phyloP scores from a whole-genome alignment of 2,113 vertebrate genomes.

The Indicator maculatus region DNA sequence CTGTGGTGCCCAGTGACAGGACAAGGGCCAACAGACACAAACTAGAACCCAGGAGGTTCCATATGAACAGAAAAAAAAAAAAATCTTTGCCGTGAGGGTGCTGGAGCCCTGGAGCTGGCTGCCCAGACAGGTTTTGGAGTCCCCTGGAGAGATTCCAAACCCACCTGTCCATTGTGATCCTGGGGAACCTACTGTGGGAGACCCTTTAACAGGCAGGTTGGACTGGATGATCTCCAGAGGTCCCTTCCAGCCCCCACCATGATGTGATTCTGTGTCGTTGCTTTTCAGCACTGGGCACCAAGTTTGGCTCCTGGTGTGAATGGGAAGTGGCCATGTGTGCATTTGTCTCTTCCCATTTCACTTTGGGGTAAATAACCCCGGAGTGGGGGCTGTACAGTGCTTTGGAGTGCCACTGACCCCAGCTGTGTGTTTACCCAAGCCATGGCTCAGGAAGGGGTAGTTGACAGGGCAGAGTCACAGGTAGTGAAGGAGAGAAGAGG shows the following conservation, averaged over 20 bases:
- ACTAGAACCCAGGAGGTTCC: not conserved
- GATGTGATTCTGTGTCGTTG: not conserved
- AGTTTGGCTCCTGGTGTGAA: not conserved
- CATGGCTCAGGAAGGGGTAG: not conserved
- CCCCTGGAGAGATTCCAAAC: not conserved
- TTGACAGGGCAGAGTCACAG: not conserved
- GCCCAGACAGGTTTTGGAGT: not conserved
- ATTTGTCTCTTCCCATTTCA: not conserved
- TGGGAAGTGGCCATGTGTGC: not conserved
- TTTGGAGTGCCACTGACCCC: not conserved
- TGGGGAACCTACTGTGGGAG: not conserved
- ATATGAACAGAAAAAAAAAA: not conserved
- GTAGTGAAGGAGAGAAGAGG: not conserved
- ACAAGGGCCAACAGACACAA: not conserved
- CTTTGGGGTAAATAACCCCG: not conserved
- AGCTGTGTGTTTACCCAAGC: not conserved
- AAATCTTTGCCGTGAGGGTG: not conserved
- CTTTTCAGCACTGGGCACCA: not conserved
- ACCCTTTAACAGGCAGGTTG: not conserved
- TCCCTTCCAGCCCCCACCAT: not conserved
- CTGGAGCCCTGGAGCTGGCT: not conserved
- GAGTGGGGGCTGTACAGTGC: rapidly evolving
- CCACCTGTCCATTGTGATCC: not conserved
- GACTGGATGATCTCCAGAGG: not conserved
- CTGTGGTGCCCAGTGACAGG: not conserved